Percentiles rank a stretch among this genome's conserved stretches.
These are phyloP conservation scores for Crypturellus undulatus DNA, from an alignment of 2,113 vertebrate genomes.

Conservation along the genomic window DNA sequence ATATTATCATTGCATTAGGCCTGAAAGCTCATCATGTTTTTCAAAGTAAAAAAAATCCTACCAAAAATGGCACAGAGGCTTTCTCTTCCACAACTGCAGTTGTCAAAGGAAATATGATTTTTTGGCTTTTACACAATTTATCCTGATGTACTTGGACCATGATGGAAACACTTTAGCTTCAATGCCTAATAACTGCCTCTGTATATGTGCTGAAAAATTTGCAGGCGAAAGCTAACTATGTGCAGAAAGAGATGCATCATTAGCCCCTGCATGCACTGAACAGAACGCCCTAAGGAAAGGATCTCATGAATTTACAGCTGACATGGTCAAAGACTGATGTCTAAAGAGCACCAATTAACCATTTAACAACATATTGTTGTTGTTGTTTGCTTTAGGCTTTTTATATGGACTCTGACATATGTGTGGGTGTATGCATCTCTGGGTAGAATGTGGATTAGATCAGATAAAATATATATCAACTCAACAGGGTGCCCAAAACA, in stretches of 20 bases:
- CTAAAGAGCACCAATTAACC: constrained; percentile 4
- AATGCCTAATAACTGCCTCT: neutral
- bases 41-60: neutral
- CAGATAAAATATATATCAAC: constrained; percentile 46
- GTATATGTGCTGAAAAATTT: neutral
- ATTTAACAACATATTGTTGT: neutral
- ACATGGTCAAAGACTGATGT: neutral
- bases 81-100: neutral
- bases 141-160: neutral
- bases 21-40: neutral
- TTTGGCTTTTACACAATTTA: neutral
- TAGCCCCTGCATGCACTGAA: neutral
- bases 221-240: neutral
- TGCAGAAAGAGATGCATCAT: neutral
- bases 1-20: neutral
- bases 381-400: neutral
- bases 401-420: neutral
- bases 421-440: neutral
- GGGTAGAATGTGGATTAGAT: constrained; percentile 30
- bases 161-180: neutral
- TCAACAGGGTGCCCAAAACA: constrained; percentile 43
- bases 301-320: neutral
- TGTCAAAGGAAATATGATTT: constrained; percentile 9
- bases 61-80: neutral
- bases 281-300: neutral